Evolutionary conservation across 2,888 invertebrate species (phyloP), one percentile per base, ranked within the genome.

Genomic region (Cybosia mesomella): DNA sequence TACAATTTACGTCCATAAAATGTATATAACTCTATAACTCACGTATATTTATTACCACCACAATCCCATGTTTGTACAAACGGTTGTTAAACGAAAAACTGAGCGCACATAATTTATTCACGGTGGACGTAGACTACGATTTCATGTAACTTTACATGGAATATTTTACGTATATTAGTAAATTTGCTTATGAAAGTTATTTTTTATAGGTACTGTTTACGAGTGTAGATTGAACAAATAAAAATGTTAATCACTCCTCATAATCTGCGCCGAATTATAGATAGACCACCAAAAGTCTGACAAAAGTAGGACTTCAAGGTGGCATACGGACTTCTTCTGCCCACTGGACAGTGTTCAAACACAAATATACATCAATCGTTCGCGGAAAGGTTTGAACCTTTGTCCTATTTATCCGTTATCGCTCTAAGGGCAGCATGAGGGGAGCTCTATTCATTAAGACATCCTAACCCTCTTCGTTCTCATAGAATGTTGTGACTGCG

Each of bases 21-120:
- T 58, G 58, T 34, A 9, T 32, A 58, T 58, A 58, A 58, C 28
- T 58, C 32, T 32, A 58, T 58, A 58, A 58, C 28, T 58, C 32
- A 58, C 28, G 58, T 58, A 58, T 28, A 58, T 58, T 58, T 58
- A 58, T 32, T 58, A 32, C 18, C 58, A 32, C 58, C 58, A 58
- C 58, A 32, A 28, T 58, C 58, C 58, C 18, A 32, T 34, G 28
- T 58, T 58, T 58, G 28, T 28, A 34, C 58, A 34, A 58, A 58
- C 32, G 58, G 58, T 58, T 58, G n/a, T 32, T 18, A 58, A 58
- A 58, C 58, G 58, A 32, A 58, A 49, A 49, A 58, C 32, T 58
- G 28, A 32, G 58, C 28, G 28, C 58, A 58, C 58, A 34, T 58
- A 32, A 58, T 58, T 58, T 58, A 58, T 58, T n/a, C 58, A 32